These are phyloP conservation scores for Helicoverpa zea DNA, from an alignment of 1,140 invertebrate genomes.

Conservation along the genomic window DNA sequence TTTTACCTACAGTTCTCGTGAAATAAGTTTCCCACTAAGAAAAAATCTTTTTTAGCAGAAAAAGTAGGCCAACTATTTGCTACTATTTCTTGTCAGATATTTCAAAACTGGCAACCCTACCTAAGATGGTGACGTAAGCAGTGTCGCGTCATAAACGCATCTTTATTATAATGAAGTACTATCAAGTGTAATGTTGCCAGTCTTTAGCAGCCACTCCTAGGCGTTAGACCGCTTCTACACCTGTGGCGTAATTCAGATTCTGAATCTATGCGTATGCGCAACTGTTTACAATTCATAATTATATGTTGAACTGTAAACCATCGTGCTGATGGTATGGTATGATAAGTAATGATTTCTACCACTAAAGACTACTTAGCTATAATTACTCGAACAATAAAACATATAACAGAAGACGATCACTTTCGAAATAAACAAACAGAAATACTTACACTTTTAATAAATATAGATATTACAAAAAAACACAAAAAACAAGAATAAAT, in stretches of 20 bases:
- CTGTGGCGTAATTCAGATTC: slow-evolving; percentile 21
- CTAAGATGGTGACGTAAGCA: slow-evolving; percentile 6
- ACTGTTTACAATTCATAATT: slow-evolving; percentile 7
- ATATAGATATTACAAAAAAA: too few relatives aligned
- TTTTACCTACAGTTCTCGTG: too few relatives aligned
- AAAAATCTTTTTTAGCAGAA: too few relatives aligned
- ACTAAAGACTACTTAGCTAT: too few relatives aligned
- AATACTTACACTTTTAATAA: too few relatives aligned
- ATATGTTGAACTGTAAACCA: background rate
- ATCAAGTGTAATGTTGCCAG: slow-evolving; percentile 54
- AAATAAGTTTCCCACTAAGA: background rate
- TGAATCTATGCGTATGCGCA: slow-evolving; percentile 1
- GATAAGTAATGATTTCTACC: too few relatives aligned
- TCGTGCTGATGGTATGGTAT: too few relatives aligned
- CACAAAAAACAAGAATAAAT: too few relatives aligned
- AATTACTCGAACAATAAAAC: too few relatives aligned
- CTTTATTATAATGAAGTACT: slow-evolving; percentile 58
- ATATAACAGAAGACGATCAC: too few relatives aligned
- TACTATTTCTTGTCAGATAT: background rate
- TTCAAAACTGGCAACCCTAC: slow-evolving; percentile 15
- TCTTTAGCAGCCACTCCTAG: slow-evolving; percentile 49
- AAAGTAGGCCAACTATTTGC: too few relatives aligned
- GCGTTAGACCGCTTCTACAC: slow-evolving; percentile 28
- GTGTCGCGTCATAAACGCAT: slow-evolving; percentile 52
- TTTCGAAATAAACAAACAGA: too few relatives aligned